Evolutionary conservation across 1,140 invertebrate genomes (phyloP).

Genomic region (Conus betulinus): DNA sequence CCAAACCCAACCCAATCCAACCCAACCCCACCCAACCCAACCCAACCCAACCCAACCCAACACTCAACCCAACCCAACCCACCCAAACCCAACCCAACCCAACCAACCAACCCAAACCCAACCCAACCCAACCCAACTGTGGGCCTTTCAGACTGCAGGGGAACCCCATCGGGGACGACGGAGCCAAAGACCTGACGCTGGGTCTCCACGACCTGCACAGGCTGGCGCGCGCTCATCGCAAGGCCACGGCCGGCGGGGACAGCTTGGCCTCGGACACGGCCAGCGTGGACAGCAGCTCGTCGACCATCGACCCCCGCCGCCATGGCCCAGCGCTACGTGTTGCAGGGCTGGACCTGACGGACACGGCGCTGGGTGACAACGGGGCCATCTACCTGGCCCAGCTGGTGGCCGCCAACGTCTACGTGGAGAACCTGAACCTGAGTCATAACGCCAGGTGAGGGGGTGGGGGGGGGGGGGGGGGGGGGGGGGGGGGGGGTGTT

Average conservation of each 20-base stretch:
- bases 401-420: constrained; percentile 44
- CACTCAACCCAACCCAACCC: too few relatives aligned
- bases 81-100: too few relatives aligned
- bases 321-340: neutral
- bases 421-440: constrained; percentile 58
- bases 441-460: constrained; percentile 46
- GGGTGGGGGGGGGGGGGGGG: too few relatives aligned
- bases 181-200: constrained; percentile 42
- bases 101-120: too few relatives aligned
- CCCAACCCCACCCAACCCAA: too few relatives aligned
- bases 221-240: constrained; percentile 21
- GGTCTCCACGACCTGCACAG: constrained; percentile 50
- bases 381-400: constrained; percentile 44
- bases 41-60: too few relatives aligned
- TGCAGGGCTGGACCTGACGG: constrained; percentile 54
- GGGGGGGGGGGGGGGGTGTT: too few relatives aligned
- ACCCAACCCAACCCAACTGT: too few relatives aligned
- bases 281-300: constrained; percentile 30
- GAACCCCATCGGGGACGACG: constrained; percentile 56
- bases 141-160: constrained; percentile 58
- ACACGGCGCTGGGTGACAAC: constrained; percentile 45
- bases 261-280: neutral
- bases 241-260: neutral
- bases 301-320: neutral
- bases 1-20: too few relatives aligned